Base-by-base conservation (phyloP, 2,888 invertebrate species). In the Syrista parreyssii region DNA sequence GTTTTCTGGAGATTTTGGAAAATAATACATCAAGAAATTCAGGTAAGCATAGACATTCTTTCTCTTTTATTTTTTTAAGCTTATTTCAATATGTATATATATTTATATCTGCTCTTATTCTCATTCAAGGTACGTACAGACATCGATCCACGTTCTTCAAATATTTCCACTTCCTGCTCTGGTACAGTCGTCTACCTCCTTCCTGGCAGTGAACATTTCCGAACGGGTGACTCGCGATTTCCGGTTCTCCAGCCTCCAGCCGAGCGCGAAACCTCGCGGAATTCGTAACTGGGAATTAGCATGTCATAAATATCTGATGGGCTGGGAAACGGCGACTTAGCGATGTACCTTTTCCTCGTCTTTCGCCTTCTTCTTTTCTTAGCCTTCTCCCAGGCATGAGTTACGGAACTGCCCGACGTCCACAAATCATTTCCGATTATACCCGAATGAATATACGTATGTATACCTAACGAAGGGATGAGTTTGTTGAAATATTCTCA, bases 251-350 rank as follows among this genome's bases (percentile, higher is more conserved):
- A 30, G 68, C 31, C 15, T 31, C 72, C 86, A 85, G 81, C 85
- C 86, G 81, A 83, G 85, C 87, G 86, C 84, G 84, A 84, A 84
- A 87, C 84, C 84, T 87, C 86, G 86, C 85, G 85, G 90, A 90
- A 90, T 90, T 89, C 88, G 86, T 90, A 90, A 90, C 89, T 84
- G 89, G 86, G 83, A 85, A 90, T 90, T 90, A 90, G 89, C 90
- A 90, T 90, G 86, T 90, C 89, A 90, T 90, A 90, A 90, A 90
- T 90, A 89, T 55, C 87, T 87, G 87, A 90, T 89, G 84, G 84
- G 76, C 55, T 23, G 23, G 15, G 55, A 55, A 55, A 55, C 23
- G 55, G 55, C 23, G 55, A 55, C 55, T 55, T 55, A 55, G 55
- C 9, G 55, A 23, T 55, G 55, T 55, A 55, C 55, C 55, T 55